These are phyloP conservation scores for Acrocephalus arundinaceus DNA, from an alignment of 2,113 vertebrate species.

Conservation along the genomic window DNA sequence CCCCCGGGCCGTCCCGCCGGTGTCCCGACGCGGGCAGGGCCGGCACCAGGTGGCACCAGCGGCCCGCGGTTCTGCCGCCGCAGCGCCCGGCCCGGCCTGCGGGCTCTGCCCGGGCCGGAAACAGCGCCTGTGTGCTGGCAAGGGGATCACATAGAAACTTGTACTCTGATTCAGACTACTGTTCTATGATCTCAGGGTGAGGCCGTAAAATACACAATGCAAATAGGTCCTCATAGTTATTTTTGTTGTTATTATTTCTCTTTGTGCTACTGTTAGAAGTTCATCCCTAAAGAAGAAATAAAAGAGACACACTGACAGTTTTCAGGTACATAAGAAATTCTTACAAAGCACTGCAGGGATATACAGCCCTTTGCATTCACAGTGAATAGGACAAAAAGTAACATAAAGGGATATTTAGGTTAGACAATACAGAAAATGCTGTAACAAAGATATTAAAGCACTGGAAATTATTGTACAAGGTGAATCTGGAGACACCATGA, in stretches of 20 bases:
- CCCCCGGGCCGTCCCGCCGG: accelerated
- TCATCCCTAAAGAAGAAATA: neutral
- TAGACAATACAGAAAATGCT: neutral
- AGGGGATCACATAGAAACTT: neutral
- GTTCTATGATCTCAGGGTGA: accelerated
- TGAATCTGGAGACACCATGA: neutral
- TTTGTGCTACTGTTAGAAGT: neutral
- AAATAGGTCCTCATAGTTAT: neutral
- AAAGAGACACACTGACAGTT: neutral
- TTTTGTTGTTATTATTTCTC: neutral
- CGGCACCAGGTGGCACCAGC: conserved; percentile 34
- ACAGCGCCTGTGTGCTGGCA: accelerated
- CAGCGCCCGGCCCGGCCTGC: too few species aligned
- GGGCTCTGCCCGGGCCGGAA: neutral
- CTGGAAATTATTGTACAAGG: neutral
- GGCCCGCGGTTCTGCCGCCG: neutral
- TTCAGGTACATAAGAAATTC: neutral
- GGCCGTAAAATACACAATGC: neutral
- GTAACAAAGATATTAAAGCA: neutral
- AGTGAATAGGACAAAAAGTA: neutral
- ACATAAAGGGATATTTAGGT: neutral
- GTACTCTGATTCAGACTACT: too few species aligned
- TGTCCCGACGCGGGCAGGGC: neutral
- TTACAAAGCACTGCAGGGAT: neutral
- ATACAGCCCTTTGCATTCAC: neutral